Evolutionary conservation across 2,797 vertebrate genomes (phyloP).

Genomic region (Tamandua tetradactyla): DNA sequence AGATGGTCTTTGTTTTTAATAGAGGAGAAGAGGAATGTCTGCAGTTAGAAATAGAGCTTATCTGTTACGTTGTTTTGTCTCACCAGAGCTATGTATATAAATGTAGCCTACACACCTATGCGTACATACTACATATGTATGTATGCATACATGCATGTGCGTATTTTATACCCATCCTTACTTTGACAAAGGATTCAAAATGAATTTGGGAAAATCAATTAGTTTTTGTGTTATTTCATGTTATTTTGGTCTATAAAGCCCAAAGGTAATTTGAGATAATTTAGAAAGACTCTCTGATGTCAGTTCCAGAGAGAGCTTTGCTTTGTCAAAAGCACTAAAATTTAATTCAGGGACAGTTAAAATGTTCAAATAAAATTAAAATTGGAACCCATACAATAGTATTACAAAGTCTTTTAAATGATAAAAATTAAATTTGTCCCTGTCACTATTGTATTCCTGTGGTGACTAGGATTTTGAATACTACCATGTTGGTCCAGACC

Average conservation of each 20-base stretch:
- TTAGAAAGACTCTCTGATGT: slow-evolving; percentile 16
- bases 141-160: neutral
- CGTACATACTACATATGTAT: neutral
- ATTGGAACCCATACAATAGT: neutral
- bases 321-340: slow-evolving; percentile 42
- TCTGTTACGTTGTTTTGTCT: neutral
- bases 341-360: slow-evolving; percentile 33
- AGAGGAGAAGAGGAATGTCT: slow-evolving; percentile 11
- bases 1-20: slow-evolving; percentile 15
- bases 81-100: neutral
- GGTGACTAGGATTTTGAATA: neutral
- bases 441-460: neutral
- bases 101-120: neutral
- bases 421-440: slow-evolving; percentile 24
- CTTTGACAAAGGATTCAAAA: neutral
- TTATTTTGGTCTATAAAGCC: slow-evolving; percentile 8
- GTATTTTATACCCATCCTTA: neutral
- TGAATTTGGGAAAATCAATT: neutral
- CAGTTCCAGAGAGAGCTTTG: neutral
- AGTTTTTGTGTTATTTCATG: slow-evolving; percentile 12
- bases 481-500: neutral
- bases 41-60: neutral
- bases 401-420: slow-evolving; percentile 26
- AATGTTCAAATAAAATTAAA: slow-evolving; percentile 43
- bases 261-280: slow-evolving; percentile 2